Evolutionary conservation across 2,797 vertebrate species (phyloP), one percentile per base, ranked within the genome.

Genomic region (Chiloscyllium punctatum): DNA sequence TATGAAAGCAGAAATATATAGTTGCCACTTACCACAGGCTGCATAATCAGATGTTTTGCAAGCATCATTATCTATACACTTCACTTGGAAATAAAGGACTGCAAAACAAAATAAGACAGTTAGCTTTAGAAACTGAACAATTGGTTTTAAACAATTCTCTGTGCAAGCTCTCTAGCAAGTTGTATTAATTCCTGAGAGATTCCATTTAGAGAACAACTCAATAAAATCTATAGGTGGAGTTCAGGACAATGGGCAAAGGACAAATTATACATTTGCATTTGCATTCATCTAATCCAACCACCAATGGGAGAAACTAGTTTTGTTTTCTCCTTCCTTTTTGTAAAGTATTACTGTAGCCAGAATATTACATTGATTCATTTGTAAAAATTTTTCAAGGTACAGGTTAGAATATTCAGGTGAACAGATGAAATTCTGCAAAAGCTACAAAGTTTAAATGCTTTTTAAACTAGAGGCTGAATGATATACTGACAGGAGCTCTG

Each of bases 11-110:
- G 79, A 84, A 84, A 48, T 48, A 48, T 48, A 25, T 7, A 84
- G 42, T 84, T 84, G 82, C 37, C 42, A 84, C 94, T 57, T 95
- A 95, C 94, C 94, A 95, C 94, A 95, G 48, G 42, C 94, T 69
- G 94, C 27, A 57, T 53, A 48, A 53, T 74, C 42, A 53, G 42
- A 74, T 30, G 15, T 77, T 95, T 68, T 95, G 48, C 94, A 95
- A 33, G 94, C 94, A 27, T 53, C 71, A 3, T 53, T 95, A 30
- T 95, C 94, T 1, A 25, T n/a, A 21, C 94, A 95, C 48, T n/a
- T 51, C 27, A 2, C 42, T 72, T 27, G 33, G 27, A 95, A 30
- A 71, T 95, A 77, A 74, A 95, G 30, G 51, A 53, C 94, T 95
- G 94, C 15, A 95, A 94, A n/a, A 16, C 0, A 72, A 71, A 69